Evolutionary conservation across 2,888 invertebrate species (phyloP).

Genomic region (Cerastis leucographa): DNA sequence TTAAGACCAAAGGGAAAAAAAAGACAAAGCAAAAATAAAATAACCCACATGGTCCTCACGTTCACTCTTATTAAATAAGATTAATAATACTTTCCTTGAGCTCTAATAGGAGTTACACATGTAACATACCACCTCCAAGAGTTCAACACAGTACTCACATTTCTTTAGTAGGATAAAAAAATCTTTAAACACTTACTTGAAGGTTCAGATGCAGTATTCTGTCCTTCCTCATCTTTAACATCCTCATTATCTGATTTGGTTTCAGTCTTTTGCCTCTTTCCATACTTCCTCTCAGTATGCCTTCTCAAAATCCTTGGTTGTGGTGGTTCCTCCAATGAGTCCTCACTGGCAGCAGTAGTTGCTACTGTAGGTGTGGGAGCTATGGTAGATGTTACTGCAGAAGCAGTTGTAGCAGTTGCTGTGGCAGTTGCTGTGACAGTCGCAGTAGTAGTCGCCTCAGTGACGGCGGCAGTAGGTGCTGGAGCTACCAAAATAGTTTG

Average conservation of each 20-base stretch:
- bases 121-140: neutral
- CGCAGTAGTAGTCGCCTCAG: neutral
- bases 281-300: constrained; percentile 85
- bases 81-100: too few species aligned
- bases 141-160: neutral
- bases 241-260: constrained; percentile 76
- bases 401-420: constrained; percentile 9
- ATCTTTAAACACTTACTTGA: constrained; percentile 76
- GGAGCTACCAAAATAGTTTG: constrained; percentile 88
- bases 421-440: constrained; percentile 31
- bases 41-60: too few species aligned
- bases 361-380: constrained; percentile 46
- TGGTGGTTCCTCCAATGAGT: constrained; percentile 61
- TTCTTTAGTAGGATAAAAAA: neutral
- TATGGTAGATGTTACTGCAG: constrained; percentile 21
- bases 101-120: neutral
- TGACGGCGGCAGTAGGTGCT: constrained; percentile 71
- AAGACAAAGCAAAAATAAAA: too few species aligned
- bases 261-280: constrained; percentile 86
- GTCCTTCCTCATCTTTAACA: constrained; percentile 74
- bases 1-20: too few species aligned
- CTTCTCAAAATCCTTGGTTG: constrained; percentile 80
- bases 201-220: constrained; percentile 73
- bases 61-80: too few species aligned
- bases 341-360: constrained; percentile 44